A percentile compares a stretch with the other conserved stretches of the same genome.
Evolutionary conservation across 2,797 vertebrate species (phyloP).

Genomic region (Hypotaenidia okinawae): DNA sequence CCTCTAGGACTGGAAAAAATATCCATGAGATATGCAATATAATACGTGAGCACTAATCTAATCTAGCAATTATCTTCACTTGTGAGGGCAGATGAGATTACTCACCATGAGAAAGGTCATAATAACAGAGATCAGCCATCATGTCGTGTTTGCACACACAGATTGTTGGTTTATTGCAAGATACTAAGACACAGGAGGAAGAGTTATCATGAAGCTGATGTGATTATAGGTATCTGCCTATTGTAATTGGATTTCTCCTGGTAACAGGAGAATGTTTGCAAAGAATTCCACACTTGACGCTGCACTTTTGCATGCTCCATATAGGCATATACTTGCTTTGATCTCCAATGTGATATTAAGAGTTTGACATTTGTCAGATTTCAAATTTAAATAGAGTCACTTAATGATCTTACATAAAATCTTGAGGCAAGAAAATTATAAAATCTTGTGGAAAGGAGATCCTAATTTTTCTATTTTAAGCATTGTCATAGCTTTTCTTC

Average conservation of each 20-base stretch:
- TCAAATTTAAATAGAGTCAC: background rate
- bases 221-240: constrained; percentile 43
- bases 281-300: background rate
- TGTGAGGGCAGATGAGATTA: constrained; percentile 49
- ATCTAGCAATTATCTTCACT: constrained; percentile 53
- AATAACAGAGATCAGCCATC: constrained; percentile 49
- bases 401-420: background rate
- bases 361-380: background rate
- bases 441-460: background rate
- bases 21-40: background rate
- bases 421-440: background rate
- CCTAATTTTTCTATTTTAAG: background rate
- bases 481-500: background rate
- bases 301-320: background rate
- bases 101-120: constrained; percentile 59
- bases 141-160: constrained; percentile 60
- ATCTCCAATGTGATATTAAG: background rate
- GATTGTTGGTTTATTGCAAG: constrained; percentile 26
- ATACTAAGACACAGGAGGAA: constrained; percentile 16
- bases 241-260: constrained; percentile 39
- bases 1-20: background rate
- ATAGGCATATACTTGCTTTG: background rate
- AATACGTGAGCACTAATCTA: constrained; percentile 30
- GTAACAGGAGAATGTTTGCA: constrained; percentile 5
- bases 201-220: constrained; percentile 8